A percentile compares a stretch with the other conserved stretches of the same genome.
These are phyloP conservation scores for Acromyrmex heyeri DNA, from an alignment of 1,140 invertebrate species.

Conservation along the genomic window DNA sequence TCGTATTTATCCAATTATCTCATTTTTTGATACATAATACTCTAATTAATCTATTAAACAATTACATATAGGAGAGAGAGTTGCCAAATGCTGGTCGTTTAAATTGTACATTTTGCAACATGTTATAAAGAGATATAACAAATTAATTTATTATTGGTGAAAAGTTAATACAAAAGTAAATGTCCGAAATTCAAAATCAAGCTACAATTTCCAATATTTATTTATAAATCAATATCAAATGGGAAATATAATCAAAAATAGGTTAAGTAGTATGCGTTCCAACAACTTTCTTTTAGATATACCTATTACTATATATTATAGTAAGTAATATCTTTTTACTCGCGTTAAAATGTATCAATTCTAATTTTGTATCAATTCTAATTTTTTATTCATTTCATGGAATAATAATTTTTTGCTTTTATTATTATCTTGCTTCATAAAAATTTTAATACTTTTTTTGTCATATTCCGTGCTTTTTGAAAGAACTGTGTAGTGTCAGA, in stretches of 20 bases:
- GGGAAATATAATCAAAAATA: too few relatives aligned
- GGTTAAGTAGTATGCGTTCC: too few relatives aligned
- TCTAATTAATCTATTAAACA: background rate
- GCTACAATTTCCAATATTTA: too few relatives aligned
- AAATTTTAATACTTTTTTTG: background rate
- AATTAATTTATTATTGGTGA: too few relatives aligned
- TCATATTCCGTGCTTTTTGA: background rate
- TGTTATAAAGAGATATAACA: too few relatives aligned
- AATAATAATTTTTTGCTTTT: background rate
- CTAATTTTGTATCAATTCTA: background rate
- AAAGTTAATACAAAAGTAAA: too few relatives aligned
- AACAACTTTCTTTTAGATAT: too few relatives aligned
- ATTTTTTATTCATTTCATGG: background rate
- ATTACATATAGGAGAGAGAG: background rate
- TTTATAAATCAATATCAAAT: too few relatives aligned
- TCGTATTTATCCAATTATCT: background rate
- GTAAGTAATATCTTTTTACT: background rate
- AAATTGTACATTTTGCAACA: too few relatives aligned
- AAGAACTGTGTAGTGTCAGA: background rate
- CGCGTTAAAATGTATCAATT: background rate
- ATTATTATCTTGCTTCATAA: background rate
- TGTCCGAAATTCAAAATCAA: too few relatives aligned
- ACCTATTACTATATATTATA: background rate
- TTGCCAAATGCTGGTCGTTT: too few relatives aligned
- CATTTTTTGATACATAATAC: background rate